Conservation (phyloP, 1,140 invertebrate genomes). For the Drosophila kanapiae region DNA sequence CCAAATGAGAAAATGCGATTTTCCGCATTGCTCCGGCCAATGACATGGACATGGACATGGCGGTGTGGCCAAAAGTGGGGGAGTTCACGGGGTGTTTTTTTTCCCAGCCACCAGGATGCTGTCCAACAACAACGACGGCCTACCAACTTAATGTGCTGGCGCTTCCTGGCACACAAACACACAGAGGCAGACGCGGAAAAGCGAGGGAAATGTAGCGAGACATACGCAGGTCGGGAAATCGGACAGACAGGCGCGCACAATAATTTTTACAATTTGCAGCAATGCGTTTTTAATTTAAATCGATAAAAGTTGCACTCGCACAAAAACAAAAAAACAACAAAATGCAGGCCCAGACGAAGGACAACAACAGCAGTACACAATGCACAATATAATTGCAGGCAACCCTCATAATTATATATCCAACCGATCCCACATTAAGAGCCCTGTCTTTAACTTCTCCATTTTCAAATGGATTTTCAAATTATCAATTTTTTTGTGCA, state of each 20-base stretch:
- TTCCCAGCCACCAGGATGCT: slow-evolving; percentile 58
- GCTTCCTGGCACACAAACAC: slow-evolving; percentile 68
- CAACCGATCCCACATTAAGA: slow-evolving; percentile 16
- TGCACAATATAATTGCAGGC: slow-evolving; percentile 74
- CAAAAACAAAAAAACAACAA: slow-evolving; percentile 62
- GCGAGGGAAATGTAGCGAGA: slow-evolving; percentile 40
- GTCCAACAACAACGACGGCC: slow-evolving; percentile 65
- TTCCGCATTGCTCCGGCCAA: slow-evolving; percentile 81
- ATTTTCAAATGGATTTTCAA: slow-evolving; percentile 23
- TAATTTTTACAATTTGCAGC: slow-evolving; percentile 83
- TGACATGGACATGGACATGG: slow-evolving; percentile 70
- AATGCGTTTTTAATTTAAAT: slow-evolving; percentile 83
- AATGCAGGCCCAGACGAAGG: slow-evolving; percentile 23
- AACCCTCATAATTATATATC: slow-evolving; percentile 54
- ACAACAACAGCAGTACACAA: slow-evolving; percentile 53
- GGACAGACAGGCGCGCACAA: slow-evolving; percentile 64
- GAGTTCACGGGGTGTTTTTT: too few species aligned
- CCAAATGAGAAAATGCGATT: slow-evolving; percentile 83
- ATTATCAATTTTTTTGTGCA: slow-evolving; percentile 25
- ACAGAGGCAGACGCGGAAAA: slow-evolving; percentile 8
- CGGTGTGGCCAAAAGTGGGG: slow-evolving; percentile 12
- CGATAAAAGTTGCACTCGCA: slow-evolving; percentile 80
- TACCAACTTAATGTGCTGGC: slow-evolving; percentile 81
- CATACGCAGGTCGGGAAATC: slow-evolving; percentile 52
- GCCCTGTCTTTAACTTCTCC: slow-evolving; percentile 1